A percentile compares a stretch with the other conserved stretches of the same genome.
Conservation (phyloP, 2,888 invertebrate species). For the Agrilus biguttatus region DNA sequence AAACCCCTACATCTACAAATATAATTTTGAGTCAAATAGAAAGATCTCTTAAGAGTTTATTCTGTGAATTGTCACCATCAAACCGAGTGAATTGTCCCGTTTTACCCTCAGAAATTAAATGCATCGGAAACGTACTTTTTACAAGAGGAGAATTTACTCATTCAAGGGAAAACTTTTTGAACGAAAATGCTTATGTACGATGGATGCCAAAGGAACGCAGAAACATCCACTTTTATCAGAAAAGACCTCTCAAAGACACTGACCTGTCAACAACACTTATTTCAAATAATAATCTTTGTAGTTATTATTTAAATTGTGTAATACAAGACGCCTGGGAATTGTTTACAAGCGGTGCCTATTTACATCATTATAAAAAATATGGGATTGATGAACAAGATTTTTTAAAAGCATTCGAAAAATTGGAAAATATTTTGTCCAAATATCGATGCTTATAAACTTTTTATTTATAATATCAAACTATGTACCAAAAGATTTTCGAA, state of each 20-base stretch:
- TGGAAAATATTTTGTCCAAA: slow-evolving; percentile 29
- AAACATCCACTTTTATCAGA: slow-evolving; percentile 27
- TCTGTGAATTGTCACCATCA: slow-evolving; percentile 1
- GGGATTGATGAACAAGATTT: slow-evolving; percentile 34
- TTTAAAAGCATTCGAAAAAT: slow-evolving; percentile 32
- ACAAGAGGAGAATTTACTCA: slow-evolving; percentile 23
- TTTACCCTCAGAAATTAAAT: slow-evolving; percentile 4
- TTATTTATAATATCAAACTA: background rate
- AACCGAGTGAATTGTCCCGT: background rate
- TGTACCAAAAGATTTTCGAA: background rate
- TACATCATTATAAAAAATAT: slow-evolving; percentile 37
- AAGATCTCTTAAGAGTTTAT: slow-evolving; percentile 2
- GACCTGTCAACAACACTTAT: slow-evolving; percentile 31
- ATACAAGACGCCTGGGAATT: slow-evolving; percentile 34
- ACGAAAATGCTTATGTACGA: slow-evolving; percentile 20
- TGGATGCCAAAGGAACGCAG: slow-evolving; percentile 26
- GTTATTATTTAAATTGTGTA: slow-evolving; percentile 25
- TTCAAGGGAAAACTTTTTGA: slow-evolving; percentile 20
- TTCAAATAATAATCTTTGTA: slow-evolving; percentile 32
- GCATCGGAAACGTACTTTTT: slow-evolving; percentile 28
- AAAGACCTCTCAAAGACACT: slow-evolving; percentile 24
- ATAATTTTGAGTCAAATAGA: too few relatives aligned
- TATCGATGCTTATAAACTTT: background rate
- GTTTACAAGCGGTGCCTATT: slow-evolving; percentile 33
- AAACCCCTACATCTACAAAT: slow-evolving; percentile 11